Percentiles rank a stretch among this genome's conserved stretches.
Evolutionary conservation across 2,113 vertebrate species (phyloP).

Genomic region (Alexandromys fortis): DNA sequence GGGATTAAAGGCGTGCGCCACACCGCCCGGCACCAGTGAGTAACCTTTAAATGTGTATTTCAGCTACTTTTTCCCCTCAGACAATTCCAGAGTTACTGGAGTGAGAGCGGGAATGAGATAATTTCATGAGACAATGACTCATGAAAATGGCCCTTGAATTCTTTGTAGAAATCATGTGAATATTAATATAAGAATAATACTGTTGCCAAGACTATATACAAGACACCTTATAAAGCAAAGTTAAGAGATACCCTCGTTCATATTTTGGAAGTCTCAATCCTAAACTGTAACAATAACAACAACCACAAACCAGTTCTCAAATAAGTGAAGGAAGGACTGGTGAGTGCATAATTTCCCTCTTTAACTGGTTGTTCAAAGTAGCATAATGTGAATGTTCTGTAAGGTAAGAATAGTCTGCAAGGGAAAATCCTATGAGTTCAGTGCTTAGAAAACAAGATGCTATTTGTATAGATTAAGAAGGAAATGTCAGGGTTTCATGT

Average conservation of each 20-base stretch:
- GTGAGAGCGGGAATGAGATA: background rate
- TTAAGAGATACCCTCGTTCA: slow-evolving; percentile 13
- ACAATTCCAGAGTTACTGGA: background rate
- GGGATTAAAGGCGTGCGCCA: too few relatives aligned
- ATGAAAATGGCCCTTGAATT: background rate
- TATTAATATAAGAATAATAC: slow-evolving; percentile 26
- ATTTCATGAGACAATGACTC: background rate
- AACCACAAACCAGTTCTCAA: background rate
- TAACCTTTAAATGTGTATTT: too few relatives aligned
- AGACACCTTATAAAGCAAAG: background rate
- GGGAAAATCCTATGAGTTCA: background rate
- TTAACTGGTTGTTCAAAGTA: background rate
- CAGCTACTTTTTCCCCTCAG: background rate
- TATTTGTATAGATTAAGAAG: background rate
- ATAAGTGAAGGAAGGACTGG: background rate
- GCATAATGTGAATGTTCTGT: background rate
- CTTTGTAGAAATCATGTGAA: background rate
- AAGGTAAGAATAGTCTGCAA: background rate
- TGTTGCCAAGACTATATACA: background rate
- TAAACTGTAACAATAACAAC: background rate
- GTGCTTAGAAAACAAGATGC: background rate
- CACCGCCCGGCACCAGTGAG: too few relatives aligned
- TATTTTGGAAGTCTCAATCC: background rate
- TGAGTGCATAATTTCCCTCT: background rate
- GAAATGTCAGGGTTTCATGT: background rate